Evolutionary conservation across 2,797 vertebrate species (phyloP).

Genomic region (Pteropus rufus): DNA sequence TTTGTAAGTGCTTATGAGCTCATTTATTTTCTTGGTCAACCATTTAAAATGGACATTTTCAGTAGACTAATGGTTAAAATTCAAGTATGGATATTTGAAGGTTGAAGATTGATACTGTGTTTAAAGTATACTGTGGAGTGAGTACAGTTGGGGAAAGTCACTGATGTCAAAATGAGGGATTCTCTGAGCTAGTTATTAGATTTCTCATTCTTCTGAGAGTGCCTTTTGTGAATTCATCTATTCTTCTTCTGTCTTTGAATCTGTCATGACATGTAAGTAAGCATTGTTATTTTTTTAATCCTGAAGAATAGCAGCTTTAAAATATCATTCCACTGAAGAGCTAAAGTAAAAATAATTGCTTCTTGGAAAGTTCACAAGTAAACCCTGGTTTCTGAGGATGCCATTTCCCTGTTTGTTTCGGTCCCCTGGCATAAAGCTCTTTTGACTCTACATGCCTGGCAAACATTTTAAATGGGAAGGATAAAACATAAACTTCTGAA

Average conservation of each 20-base stretch:
- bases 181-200: not conserved
- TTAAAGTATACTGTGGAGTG: not conserved
- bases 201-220: slow-evolving; percentile 1
- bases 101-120: not conserved
- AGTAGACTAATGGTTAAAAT: not conserved
- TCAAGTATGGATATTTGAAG: not conserved
- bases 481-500: not conserved
- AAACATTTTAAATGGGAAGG: not conserved
- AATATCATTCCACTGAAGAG: not conserved
- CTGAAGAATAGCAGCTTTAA: not conserved
- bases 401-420: not conserved
- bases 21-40: not conserved
- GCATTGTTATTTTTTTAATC: not conserved
- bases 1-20: not conserved
- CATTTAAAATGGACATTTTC: not conserved
- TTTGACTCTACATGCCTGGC: not conserved
- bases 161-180: slow-evolving; percentile 39
- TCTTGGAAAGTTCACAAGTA: not conserved
- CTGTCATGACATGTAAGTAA: not conserved
- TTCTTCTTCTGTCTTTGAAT: slow-evolving; percentile 24
- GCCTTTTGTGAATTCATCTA: not conserved
- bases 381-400: not conserved
- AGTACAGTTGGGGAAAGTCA: not conserved
- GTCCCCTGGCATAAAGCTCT: not conserved
- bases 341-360: not conserved